Evolutionary conservation across 2,888 invertebrate genomes (phyloP).

Genomic region (Chaetoderma sp.): DNA sequence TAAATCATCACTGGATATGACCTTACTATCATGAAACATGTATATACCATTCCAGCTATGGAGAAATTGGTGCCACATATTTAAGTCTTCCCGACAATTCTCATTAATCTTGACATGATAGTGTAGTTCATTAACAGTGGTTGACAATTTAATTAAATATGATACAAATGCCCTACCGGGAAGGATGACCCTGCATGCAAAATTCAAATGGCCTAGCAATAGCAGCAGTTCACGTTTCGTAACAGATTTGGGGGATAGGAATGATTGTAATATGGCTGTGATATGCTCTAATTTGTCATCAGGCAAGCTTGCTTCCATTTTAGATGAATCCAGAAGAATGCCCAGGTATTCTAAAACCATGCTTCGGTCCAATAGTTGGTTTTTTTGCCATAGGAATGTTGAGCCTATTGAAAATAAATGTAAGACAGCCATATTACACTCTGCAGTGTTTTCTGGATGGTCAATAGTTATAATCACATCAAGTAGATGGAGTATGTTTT

Average conservation of each 20-base stretch:
- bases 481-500: slow-evolving; percentile 14
- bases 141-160: slow-evolving; percentile 22
- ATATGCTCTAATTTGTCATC: slow-evolving; percentile 19
- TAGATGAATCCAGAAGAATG: slow-evolving; percentile 23
- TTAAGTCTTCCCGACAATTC: slow-evolving; percentile 21
- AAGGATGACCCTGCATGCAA: slow-evolving; percentile 23
- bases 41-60: slow-evolving; percentile 17
- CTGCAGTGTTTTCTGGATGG: neutral
- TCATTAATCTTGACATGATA: slow-evolving; percentile 20
- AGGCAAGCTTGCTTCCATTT: slow-evolving; percentile 29
- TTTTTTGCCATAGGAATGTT: slow-evolving; percentile 23
- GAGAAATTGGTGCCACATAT: slow-evolving; percentile 24
- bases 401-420: slow-evolving; percentile 11
- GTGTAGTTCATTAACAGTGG: slow-evolving; percentile 13
- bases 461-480: slow-evolving; percentile 25
- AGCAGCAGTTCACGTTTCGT: slow-evolving; percentile 30
- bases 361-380: slow-evolving; percentile 27
- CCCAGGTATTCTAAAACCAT: slow-evolving; percentile 33
- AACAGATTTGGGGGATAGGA: slow-evolving; percentile 11
- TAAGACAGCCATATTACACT: slow-evolving; percentile 10
- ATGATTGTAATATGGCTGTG: slow-evolving; percentile 1
- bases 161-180: slow-evolving; percentile 33
- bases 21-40: neutral
- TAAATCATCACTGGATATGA: too few relatives aligned
- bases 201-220: slow-evolving; percentile 27